These are phyloP conservation scores for Drosophila leontia DNA, from an alignment of 1,140 invertebrate species.

Conservation along the genomic window DNA sequence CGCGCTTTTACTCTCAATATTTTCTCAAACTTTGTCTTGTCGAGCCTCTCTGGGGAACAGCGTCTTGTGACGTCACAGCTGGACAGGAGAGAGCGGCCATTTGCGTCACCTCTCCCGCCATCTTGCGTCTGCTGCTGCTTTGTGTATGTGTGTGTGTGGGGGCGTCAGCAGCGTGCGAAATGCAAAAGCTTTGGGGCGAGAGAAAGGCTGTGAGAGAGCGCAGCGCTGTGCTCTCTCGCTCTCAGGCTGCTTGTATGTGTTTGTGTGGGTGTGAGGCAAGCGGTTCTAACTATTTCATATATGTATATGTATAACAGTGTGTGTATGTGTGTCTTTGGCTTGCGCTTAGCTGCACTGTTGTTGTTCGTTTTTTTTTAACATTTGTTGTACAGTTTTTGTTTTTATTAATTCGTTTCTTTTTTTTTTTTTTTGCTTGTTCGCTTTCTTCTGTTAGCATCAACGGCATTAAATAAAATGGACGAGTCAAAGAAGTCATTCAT, in stretches of 20 bases:
- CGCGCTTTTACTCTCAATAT: slow-evolving; percentile 5
- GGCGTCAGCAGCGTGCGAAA: slow-evolving; percentile 37
- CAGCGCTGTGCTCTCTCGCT: slow-evolving; percentile 34
- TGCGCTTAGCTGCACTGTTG: slow-evolving; percentile 55
- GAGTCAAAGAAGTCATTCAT: slow-evolving; percentile 85
- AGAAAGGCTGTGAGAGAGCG: slow-evolving; percentile 24
- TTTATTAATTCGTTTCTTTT: slow-evolving; percentile 39
- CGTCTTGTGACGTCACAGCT: slow-evolving; percentile 29
- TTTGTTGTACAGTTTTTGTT: slow-evolving; percentile 49
- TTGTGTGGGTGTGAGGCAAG: slow-evolving; percentile 2
- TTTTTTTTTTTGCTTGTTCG: slow-evolving; percentile 49
- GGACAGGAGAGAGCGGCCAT: slow-evolving; percentile 2
- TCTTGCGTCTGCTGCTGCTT: neutral
- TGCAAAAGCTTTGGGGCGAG: slow-evolving; percentile 26
- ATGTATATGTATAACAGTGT: slow-evolving; percentile 23
- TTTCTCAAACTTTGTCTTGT: slow-evolving; percentile 10
- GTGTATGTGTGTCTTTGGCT: slow-evolving; percentile 38
- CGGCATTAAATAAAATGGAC: slow-evolving; percentile 84
- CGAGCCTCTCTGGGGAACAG: slow-evolving; percentile 32
- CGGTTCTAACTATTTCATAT: slow-evolving; percentile 20
- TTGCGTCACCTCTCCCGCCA: slow-evolving; percentile 20
- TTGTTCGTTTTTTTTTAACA: slow-evolving; percentile 32
- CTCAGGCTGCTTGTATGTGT: slow-evolving; percentile 16
- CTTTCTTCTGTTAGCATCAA: slow-evolving; percentile 84
- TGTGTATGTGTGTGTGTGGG: slow-evolving; percentile 1